Base-by-base conservation (phyloP, 1,140 invertebrate genomes). In the Pogonognathellus flavescens region DNA sequence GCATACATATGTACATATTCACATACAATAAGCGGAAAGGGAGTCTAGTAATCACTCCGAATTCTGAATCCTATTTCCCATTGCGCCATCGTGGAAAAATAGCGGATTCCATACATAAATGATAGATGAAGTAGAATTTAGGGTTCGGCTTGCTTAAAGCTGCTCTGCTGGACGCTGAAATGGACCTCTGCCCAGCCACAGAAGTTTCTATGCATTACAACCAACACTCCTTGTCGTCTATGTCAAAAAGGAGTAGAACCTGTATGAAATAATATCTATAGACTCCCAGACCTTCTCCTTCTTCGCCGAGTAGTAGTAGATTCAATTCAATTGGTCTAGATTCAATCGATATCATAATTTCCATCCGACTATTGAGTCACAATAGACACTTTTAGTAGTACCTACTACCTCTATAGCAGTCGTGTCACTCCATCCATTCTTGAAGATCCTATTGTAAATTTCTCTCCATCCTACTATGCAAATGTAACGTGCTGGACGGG, bases 31-130 rank as follows among this genome's bases (percentile, higher is more conserved):
- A 41, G 31, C 6, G 6, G 31, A 41, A 41, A 31, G 10, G 14
- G 22, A 22, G 22, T 20, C 10, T 13, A 66, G 20, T 25, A 5
- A 25, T 5, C 18, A 4, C 14, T 31, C 3, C 6, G 3, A 7
- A 25, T 16, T 22, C 25, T 66, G 11, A 13, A 76, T 76, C 31
- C 16, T 16, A 50, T 49, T 76, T 18, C 16, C 70, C 70, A 70
- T 70, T 70, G 66, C 66, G 70, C 22, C 70, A 76, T 76, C 70
- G 66, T 25, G 31, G 31, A 50, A 41, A 76, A 41, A 50, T 25
- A 76, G 41, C 70, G 70, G 70, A 76, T 76, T 76, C 59, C 41
- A 41, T 76, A 31, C 41, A 76, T 76, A 76, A 76, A 76, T 76
- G 70, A 76, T 76, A 76, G 70, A 76, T 76, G 70, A 76, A 31